Evolutionary conservation across 1,140 invertebrate genomes (phyloP).

Genomic region (Aphelenchoides fujianensis): DNA sequence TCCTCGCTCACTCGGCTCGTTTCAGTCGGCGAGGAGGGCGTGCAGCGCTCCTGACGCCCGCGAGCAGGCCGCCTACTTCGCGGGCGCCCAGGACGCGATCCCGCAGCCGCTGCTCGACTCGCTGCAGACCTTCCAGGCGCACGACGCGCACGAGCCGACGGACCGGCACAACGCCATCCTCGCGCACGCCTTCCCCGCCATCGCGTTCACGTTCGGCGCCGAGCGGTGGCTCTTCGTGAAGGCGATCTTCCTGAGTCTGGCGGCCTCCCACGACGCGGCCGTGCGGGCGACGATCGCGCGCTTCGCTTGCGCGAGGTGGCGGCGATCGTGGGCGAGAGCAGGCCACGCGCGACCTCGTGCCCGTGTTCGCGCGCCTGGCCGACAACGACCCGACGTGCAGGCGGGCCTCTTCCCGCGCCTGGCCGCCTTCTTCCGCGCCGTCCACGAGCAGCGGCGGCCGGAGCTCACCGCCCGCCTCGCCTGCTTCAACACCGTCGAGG

Average conservation of each 20-base stretch:
- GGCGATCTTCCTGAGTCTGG: slow-evolving; percentile 24
- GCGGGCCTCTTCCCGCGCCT: background rate
- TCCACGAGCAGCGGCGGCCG: background rate
- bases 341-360: slow-evolving; percentile 15
- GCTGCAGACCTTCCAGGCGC: background rate
- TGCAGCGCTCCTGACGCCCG: background rate
- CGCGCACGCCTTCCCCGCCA: slow-evolving; percentile 22
- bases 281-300: slow-evolving; percentile 7
- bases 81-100: background rate
- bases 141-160: background rate
- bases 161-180: slow-evolving; percentile 15
- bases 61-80: background rate
- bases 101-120: slow-evolving; percentile 10
- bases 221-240: slow-evolving; percentile 20
- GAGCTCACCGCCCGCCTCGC: background rate
- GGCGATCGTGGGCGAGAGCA: background rate
- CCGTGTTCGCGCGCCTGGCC: background rate
- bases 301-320: slow-evolving; percentile 19
- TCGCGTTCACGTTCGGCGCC: slow-evolving; percentile 20
- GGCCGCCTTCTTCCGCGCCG: background rate
- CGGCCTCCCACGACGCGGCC: slow-evolving; percentile 3
- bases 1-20: background rate
- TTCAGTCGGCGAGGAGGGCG: background rate
- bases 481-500: background rate
- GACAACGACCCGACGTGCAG: slow-evolving; percentile 7